A percentile compares a stretch with the other conserved stretches of the same genome.
Evolutionary conservation across 2,888 invertebrate species (phyloP).

Genomic region (Melanostoma scalare): DNA sequence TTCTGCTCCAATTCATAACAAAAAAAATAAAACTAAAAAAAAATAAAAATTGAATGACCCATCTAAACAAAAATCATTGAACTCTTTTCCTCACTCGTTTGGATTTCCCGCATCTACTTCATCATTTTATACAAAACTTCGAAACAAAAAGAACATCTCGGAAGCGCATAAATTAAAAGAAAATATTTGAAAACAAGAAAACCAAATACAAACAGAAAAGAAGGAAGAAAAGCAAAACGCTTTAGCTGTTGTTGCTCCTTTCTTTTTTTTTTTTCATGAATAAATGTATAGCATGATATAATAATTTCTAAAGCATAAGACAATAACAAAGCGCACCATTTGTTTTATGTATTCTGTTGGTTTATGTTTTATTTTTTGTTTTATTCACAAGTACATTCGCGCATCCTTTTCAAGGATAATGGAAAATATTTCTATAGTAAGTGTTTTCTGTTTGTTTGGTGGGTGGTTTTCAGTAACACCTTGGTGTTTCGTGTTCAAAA

Average conservation of each 20-base stretch:
- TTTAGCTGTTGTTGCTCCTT: constrained; percentile 56
- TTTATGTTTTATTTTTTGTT: constrained; percentile 28
- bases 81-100: constrained; percentile 32
- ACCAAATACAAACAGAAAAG: constrained; percentile 15
- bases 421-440: constrained; percentile 72
- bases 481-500: constrained; percentile 79
- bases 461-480: constrained; percentile 70
- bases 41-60: background rate
- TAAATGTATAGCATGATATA: constrained; percentile 59
- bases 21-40: background rate
- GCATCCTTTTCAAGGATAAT: constrained; percentile 72
- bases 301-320: constrained; percentile 66
- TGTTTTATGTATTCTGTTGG: constrained; percentile 51
- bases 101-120: constrained; percentile 31
- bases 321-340: constrained; percentile 73
- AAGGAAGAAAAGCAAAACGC: constrained; percentile 51
- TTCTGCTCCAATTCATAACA: background rate
- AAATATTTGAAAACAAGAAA: constrained; percentile 16
- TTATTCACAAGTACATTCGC: constrained; percentile 69
- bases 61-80: background rate
- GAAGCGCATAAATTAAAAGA: constrained; percentile 56
- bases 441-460: constrained; percentile 62
- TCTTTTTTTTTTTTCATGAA: constrained; percentile 21
- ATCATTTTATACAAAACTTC: constrained; percentile 41
- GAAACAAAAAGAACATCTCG: constrained; percentile 54